phyloP scores from a whole-genome alignment of 2,113 vertebrate genomes.

The Saccopteryx bilineata region DNA sequence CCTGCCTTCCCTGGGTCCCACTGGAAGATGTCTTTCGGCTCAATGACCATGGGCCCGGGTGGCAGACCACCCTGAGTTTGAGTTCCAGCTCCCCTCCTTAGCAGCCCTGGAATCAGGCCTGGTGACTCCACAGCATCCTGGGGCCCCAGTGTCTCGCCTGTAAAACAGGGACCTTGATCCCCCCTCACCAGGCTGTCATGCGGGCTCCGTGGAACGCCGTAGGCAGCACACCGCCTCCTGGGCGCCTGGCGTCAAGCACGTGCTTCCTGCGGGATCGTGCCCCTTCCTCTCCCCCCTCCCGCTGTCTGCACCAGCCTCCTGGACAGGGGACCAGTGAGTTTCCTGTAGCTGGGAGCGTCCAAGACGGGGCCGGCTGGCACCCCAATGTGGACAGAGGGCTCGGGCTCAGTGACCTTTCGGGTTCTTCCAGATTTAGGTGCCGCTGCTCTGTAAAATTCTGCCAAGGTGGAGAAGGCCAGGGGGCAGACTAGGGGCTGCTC shows the following conservation, averaged over 20 bases:
- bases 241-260: background rate
- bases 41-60: background rate
- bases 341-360: background rate
- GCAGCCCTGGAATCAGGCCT: conserved; percentile 32
- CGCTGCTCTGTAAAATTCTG: background rate
- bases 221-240: background rate
- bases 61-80: conserved; percentile 4
- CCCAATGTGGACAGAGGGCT: background rate
- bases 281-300: conserved; percentile 4
- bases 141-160: conserved; percentile 47
- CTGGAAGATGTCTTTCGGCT: background rate
- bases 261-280: conserved; percentile 4
- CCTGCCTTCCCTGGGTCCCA: conserved; percentile 21
- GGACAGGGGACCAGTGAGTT: background rate
- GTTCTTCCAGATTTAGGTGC: background rate
- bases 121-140: conserved; percentile 70
- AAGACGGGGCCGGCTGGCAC: background rate
- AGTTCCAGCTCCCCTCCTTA: conserved; percentile 41
- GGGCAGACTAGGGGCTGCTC: background rate
- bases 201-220: background rate
- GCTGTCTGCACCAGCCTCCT: background rate
- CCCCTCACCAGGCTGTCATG: conserved; percentile 28
- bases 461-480: background rate
- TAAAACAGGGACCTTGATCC: conserved; percentile 55
- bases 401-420: background rate